These are phyloP conservation scores for Syrmaticus mikado DNA, from an alignment of 2,113 vertebrate species.

Conservation along the genomic window DNA sequence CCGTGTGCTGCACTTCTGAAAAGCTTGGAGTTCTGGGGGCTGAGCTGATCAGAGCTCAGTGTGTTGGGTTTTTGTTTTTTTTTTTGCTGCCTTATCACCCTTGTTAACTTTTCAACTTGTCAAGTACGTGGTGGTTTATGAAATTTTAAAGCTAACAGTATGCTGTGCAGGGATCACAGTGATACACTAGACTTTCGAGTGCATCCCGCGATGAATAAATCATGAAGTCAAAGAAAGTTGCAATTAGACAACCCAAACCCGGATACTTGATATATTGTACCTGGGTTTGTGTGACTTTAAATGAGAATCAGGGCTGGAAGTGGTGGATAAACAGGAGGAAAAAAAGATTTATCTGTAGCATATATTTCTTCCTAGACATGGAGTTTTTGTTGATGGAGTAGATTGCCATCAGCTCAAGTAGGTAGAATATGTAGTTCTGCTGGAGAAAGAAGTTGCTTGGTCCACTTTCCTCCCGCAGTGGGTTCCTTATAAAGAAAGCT, in stretches of 20 bases:
- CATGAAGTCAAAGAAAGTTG: conserved; percentile 57
- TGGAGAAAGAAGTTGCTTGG: not conserved
- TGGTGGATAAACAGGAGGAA: not conserved
- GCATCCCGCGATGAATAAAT: conserved; percentile 71
- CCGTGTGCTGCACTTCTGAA: conserved; percentile 18
- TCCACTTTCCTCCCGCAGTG: not conserved
- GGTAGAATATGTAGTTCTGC: not conserved
- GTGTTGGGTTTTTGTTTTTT: not conserved
- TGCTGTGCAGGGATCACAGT: conserved; percentile 3
- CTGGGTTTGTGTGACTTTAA: not conserved
- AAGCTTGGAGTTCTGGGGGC: conserved; percentile 3
- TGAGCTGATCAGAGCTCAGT: conserved; percentile 46
- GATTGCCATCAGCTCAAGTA: not conserved
- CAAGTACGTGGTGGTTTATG: conserved; percentile 57
- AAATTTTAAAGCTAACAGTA: conserved; percentile 69
- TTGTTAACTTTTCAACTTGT: conserved; percentile 66
- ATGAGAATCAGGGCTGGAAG: not conserved
- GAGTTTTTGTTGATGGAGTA: not conserved
- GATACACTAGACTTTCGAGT: conserved; percentile 49
- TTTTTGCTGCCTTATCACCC: conserved; percentile 19
- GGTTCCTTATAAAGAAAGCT: conserved; percentile 6
- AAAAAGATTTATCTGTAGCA: not conserved
- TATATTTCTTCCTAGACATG: not conserved
- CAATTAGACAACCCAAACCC: conserved; percentile 46
- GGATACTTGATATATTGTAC: not conserved